Evolutionary conservation across 2,113 vertebrate species (phyloP).

Genomic region (Hemiscyllium ocellatum): DNA sequence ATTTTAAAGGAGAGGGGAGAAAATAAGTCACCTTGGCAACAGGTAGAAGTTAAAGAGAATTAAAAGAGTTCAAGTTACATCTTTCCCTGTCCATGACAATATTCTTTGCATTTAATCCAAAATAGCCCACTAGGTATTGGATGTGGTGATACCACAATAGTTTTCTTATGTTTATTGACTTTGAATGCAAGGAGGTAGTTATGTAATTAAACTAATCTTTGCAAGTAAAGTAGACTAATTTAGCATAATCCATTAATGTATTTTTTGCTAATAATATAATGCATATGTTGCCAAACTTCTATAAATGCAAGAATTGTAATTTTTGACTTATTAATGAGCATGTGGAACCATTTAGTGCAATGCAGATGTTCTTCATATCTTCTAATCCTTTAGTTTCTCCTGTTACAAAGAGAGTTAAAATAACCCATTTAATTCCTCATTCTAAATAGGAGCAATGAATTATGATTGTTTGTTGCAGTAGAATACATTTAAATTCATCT

Average conservation of each 20-base stretch:
- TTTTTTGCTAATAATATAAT: background rate
- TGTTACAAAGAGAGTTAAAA: background rate
- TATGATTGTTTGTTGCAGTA: background rate
- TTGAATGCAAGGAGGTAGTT: background rate
- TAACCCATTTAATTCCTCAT: background rate
- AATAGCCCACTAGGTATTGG: background rate
- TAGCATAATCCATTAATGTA: constrained; percentile 8
- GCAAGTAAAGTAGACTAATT: background rate
- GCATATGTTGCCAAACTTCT: background rate
- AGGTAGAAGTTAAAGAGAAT: no score
- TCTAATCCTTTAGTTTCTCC: background rate
- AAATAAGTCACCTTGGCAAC: no score
- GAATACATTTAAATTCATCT: background rate
- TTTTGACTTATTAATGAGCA: background rate
- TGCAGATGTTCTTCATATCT: background rate
- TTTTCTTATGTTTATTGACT: background rate
- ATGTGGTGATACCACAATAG: background rate
- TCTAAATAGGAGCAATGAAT: background rate
- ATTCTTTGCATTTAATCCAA: no score
- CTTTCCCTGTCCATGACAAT: no score
- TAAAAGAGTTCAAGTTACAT: no score
- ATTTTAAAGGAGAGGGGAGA: no score
- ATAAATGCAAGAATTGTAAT: background rate
- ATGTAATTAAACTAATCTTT: background rate
- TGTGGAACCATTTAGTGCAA: background rate